Evolutionary conservation across 2,888 invertebrate species (phyloP).

Genomic region (Pseudococcus viburni): DNA sequence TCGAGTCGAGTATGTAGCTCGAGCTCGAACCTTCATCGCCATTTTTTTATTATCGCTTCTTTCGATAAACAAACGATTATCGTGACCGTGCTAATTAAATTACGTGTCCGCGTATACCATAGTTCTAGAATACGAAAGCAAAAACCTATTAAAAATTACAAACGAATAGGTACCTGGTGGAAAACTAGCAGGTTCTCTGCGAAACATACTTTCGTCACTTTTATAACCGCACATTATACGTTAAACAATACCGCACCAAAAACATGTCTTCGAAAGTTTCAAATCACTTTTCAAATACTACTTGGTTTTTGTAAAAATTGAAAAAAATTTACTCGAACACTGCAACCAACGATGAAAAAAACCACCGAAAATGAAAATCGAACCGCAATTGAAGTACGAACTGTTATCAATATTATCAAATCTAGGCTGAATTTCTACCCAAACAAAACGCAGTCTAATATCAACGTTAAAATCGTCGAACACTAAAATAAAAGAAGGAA

Average conservation of each 20-base stretch:
- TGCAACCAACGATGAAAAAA: too few relatives aligned
- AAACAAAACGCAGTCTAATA: too few relatives aligned
- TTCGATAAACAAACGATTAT: neutral
- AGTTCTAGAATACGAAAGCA: neutral
- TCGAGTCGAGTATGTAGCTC: too few relatives aligned
- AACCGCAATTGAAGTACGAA: too few relatives aligned
- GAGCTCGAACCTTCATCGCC: neutral
- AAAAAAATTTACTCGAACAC: neutral
- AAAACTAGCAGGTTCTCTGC: slow-evolving; percentile 62
- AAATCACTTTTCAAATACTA: neutral
- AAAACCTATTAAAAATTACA: neutral
- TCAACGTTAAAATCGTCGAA: neutral
- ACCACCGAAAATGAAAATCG: too few relatives aligned
- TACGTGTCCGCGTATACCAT: neutral
- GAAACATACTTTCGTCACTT: slow-evolving; percentile 61
- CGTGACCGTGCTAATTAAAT: slow-evolving; percentile 7
- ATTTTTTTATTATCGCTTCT: neutral
- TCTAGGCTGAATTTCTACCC: too few relatives aligned
- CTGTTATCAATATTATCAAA: too few relatives aligned
- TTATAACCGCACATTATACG: slow-evolving; percentile 64
- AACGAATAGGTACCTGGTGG: slow-evolving; percentile 51
- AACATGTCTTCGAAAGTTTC: slow-evolving; percentile 50
- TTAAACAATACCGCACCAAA: slow-evolving; percentile 33
- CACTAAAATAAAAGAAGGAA: neutral
- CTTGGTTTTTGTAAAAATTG: neutral